phyloP scores from a whole-genome alignment of 2,797 vertebrate genomes.

The Siniperca obscura region DNA sequence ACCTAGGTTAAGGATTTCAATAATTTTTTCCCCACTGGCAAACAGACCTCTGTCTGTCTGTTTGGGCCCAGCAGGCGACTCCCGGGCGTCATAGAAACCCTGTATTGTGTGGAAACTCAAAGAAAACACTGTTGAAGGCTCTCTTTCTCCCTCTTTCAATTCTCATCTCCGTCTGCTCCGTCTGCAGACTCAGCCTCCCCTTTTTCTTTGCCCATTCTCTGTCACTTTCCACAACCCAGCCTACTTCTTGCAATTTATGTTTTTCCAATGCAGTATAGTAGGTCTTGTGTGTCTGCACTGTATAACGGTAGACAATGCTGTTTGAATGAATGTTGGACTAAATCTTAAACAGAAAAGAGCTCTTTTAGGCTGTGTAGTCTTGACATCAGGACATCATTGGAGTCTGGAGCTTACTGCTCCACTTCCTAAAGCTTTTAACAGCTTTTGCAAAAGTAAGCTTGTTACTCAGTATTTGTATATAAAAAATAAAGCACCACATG shows the following conservation, averaged over 20 bases:
- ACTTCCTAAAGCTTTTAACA: slow-evolving; percentile 35
- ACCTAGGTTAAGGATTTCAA: slow-evolving; percentile 10
- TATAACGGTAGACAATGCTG: slow-evolving; percentile 9
- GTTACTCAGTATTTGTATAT: slow-evolving; percentile 37
- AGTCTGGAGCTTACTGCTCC: slow-evolving; percentile 37
- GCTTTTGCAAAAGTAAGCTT: slow-evolving; percentile 32
- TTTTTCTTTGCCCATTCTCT: slow-evolving; percentile 29
- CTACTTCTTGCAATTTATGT: slow-evolving; percentile 29
- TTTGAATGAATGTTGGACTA: slow-evolving; percentile 36
- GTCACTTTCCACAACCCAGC: slow-evolving; percentile 30
- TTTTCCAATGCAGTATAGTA: slow-evolving; percentile 24
- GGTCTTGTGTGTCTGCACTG: slow-evolving; percentile 17
- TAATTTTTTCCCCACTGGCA: slow-evolving; percentile 40
- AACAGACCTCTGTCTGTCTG: slow-evolving; percentile 76
- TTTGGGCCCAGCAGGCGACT: slow-evolving; percentile 83
- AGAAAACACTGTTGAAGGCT: slow-evolving; percentile 77
- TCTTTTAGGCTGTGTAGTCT: slow-evolving; percentile 31
- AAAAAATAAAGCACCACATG: slow-evolving; percentile 7
- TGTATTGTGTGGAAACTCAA: slow-evolving; percentile 80
- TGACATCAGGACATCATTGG: slow-evolving; percentile 41
- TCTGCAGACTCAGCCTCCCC: slow-evolving; percentile 29
- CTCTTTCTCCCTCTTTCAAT: slow-evolving; percentile 71
- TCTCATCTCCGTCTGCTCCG: slow-evolving; percentile 59
- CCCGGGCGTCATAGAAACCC: slow-evolving; percentile 85
- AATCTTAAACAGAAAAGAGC: slow-evolving; percentile 35